These are phyloP conservation scores for Indicator maculatus DNA, from an alignment of 2,113 vertebrate species.

Conservation along the genomic window DNA sequence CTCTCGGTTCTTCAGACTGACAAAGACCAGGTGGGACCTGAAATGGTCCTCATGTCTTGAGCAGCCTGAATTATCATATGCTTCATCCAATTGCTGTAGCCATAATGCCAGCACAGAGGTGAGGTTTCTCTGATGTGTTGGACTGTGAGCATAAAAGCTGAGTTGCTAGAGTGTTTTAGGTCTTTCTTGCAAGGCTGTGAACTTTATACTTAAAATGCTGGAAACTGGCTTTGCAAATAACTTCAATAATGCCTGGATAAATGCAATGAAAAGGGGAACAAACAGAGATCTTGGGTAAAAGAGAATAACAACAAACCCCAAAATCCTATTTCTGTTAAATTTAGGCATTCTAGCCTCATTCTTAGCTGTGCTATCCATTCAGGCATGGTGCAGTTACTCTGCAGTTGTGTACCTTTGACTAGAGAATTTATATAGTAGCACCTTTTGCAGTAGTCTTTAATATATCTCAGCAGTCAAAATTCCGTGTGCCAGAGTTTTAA, in stretches of 20 bases:
- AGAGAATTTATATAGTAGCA: neutral
- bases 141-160: neutral
- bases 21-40: neutral
- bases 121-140: neutral
- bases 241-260: neutral
- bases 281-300: neutral
- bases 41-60: no score
- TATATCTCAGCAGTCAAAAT: neutral
- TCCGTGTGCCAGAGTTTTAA: neutral
- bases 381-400: neutral
- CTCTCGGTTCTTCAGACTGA: rapidly evolving
- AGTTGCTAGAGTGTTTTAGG: neutral
- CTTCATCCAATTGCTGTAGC: neutral
- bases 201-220: neutral
- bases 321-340: neutral
- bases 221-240: neutral
- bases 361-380: neutral
- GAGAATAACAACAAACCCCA: no score
- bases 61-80: neutral
- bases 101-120: neutral
- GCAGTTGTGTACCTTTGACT: neutral
- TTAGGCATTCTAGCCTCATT: neutral
- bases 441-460: neutral
- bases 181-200: neutral
- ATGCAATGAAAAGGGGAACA: neutral